phyloP scores from a whole-genome alignment of 2,797 vertebrate species.

The Pseudomugil tenellus region DNA sequence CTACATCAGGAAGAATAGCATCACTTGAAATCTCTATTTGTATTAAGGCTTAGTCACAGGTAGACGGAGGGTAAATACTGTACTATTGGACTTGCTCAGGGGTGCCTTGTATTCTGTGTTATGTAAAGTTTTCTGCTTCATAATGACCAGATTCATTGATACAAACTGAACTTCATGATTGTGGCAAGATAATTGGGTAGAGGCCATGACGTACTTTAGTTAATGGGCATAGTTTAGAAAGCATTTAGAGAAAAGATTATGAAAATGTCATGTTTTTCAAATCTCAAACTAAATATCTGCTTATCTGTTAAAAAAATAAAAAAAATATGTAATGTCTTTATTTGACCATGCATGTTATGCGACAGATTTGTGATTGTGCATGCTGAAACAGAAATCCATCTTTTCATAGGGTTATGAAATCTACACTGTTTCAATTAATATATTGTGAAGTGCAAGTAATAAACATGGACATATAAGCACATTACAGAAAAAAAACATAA shows the following conservation, averaged over 20 bases:
- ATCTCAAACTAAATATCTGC: neutral
- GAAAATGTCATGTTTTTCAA: neutral
- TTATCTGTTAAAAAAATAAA: neutral
- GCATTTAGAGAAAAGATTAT: slow-evolving; percentile 2
- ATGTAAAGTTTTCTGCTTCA: slow-evolving; percentile 47
- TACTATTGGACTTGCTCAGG: slow-evolving; percentile 57
- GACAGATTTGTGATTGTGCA: neutral
- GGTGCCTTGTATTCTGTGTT: slow-evolving; percentile 31
- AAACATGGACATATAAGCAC: slow-evolving; percentile 1
- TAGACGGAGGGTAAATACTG: neutral
- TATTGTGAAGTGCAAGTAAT: neutral
- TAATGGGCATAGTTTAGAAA: slow-evolving; percentile 11
- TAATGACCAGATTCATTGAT: slow-evolving; percentile 37
- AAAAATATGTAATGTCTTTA: neutral
- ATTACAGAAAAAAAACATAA: slow-evolving; percentile 12
- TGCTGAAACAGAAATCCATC: neutral
- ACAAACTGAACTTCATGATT: slow-evolving; percentile 54
- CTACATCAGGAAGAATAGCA: slow-evolving; percentile 19
- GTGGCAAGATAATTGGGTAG: slow-evolving; percentile 25
- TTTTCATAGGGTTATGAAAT: neutral
- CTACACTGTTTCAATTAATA: neutral
- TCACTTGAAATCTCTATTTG: slow-evolving; percentile 41
- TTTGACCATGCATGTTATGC: neutral
- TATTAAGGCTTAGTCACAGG: slow-evolving; percentile 34
- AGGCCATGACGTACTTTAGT: slow-evolving; percentile 18